Base-by-base conservation (phyloP, 2,888 invertebrate species). In the Achlya flavicornis region DNA sequence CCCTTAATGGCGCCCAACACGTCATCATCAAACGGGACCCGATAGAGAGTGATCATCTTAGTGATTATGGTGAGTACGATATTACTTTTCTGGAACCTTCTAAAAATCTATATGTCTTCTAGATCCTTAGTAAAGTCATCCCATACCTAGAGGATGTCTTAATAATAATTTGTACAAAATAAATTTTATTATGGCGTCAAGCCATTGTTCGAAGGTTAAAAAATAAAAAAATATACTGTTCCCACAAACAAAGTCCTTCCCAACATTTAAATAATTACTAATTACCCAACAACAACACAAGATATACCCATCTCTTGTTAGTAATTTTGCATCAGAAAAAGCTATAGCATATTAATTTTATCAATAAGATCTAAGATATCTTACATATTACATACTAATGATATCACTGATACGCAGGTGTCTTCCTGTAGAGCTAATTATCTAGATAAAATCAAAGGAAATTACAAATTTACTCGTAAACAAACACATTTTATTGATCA, bases 31-130 rank as follows among this genome's bases (percentile, higher is more conserved):
- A 96, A 84, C 94, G 96, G 76, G 93, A 94, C 66, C 90, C 89
- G 12, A 84, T 88, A 3, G 88, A 94, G 8, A 90, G 91, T 0
- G 96, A 96, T 76, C 96, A 96, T 79, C 93, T 95, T 72, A 96
- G 97, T 83, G 98, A 98, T 93, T 98, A 97, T 87, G 97, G 98
- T 98, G 90, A 95, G 96, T 78, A 57, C 3, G 4, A 19, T 3
- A 11, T 16, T 11, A 26, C 4, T 12, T 32, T 32, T 26, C 5
- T 4, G 3, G 12, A 12, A 12, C 6, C 7, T 57, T 57, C 10
- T 8, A 38, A 0, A 38, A 38, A 10, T 10, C 3, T 35, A 35
- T 8, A 35, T 38, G 7, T 35, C 38, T 38, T 38, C 38, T 38
- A 7, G 38, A 38, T 35, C 35, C 7, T 35, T 7, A 35, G 8